phyloP scores from a whole-genome alignment of 2,113 vertebrate species.

The Tympanuchus pallidicinctus region DNA sequence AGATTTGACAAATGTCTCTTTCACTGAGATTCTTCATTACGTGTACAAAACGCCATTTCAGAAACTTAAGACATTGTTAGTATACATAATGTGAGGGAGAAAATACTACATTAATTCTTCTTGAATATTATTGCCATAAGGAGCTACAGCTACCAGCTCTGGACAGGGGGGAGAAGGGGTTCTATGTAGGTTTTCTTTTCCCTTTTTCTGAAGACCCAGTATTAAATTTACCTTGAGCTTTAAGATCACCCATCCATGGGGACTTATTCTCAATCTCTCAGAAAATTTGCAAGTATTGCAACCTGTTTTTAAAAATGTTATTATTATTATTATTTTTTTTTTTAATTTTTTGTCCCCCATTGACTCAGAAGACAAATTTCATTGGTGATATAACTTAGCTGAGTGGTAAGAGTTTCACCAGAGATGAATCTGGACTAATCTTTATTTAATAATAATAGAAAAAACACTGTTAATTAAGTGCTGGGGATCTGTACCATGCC shows the following conservation, averaged over 20 bases:
- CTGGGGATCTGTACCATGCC: not conserved
- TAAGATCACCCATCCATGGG: not conserved
- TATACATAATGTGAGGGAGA: not conserved
- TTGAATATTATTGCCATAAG: conserved; percentile 4
- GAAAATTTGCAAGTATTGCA: not conserved
- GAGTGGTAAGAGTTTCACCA: not conserved
- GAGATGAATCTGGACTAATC: not conserved
- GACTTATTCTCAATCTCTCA: not conserved
- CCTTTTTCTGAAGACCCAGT: not conserved
- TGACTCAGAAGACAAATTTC: not conserved
- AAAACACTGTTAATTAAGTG: not conserved
- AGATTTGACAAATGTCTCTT: not conserved
- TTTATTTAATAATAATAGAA: not conserved
- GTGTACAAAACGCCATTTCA: not conserved
- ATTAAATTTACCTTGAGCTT: not conserved
- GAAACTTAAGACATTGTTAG: not conserved
- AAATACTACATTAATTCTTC: not conserved
- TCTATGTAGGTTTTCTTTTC: not conserved
- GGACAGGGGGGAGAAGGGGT: not conserved
- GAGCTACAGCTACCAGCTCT: not conserved
- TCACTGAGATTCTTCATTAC: not conserved
- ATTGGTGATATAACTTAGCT: not conserved
- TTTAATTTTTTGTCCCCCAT: not conserved
- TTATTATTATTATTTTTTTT: no score
- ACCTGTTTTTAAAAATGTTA: not conserved